phyloP scores from a whole-genome alignment of 2,888 invertebrate species.

The Lepidonotus clava region DNA sequence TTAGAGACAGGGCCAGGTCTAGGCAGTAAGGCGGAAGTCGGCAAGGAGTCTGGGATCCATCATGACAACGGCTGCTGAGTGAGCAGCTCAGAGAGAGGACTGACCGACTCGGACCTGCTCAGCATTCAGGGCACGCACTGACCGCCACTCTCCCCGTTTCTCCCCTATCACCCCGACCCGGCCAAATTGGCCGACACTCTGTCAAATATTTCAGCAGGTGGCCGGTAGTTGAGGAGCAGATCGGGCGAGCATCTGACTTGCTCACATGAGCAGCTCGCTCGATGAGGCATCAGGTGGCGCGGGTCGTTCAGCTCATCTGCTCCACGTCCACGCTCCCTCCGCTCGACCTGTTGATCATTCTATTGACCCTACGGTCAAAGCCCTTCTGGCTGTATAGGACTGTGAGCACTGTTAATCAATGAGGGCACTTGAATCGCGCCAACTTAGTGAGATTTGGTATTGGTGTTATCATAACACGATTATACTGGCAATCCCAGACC shows the following conservation, averaged over 20 bases:
- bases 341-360: background rate
- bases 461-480: no score
- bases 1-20: no score
- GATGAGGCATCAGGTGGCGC: background rate
- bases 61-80: conserved; percentile 4
- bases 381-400: no score
- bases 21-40: no score
- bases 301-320: background rate
- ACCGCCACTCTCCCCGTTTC: background rate
- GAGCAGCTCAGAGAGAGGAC: background rate
- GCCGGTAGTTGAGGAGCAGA: background rate
- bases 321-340: background rate
- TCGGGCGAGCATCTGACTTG: background rate
- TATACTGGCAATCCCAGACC: no score
- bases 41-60: background rate
- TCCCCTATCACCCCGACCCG: conserved; percentile 12
- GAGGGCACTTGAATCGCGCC: no score
- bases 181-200: background rate
- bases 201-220: conserved; percentile 30
- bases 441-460: no score
- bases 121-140: background rate
- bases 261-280: background rate
- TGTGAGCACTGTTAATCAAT: no score
- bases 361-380: no score
- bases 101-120: background rate